Conservation (phyloP, 1,140 invertebrate genomes). For the Listronotus bonariensis region DNA sequence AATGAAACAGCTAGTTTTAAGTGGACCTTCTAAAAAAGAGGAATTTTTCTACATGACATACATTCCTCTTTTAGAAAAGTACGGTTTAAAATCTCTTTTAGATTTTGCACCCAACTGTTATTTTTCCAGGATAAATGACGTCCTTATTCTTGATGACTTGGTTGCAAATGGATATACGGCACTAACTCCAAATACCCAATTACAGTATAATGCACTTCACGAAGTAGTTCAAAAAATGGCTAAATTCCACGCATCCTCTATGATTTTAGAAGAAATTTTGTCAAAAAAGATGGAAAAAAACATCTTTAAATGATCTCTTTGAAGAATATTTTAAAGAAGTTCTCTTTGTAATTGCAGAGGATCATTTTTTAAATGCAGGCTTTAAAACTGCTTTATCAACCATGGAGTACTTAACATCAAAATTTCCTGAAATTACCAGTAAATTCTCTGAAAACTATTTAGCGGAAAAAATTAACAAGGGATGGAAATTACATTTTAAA, state of each 20-base stretch:
- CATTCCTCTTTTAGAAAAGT: conserved; percentile 15
- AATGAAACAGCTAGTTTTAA: conserved; percentile 4
- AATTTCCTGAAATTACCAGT: conserved; percentile 9
- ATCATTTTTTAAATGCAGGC: neutral
- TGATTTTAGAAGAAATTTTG: conserved; percentile 41
- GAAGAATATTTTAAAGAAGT: conserved; percentile 41
- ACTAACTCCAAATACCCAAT: conserved; percentile 4
- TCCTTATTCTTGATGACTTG: conserved; percentile 35
- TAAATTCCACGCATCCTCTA: conserved; percentile 36
- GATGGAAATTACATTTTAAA: conserved; percentile 53
- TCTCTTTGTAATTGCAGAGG: neutral
- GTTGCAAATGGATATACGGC: conserved; percentile 12
- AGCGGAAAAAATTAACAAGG: conserved; percentile 13
- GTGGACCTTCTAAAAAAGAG: conserved; percentile 26
- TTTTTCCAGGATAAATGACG: conserved; percentile 15
- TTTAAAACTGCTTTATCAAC: neutral
- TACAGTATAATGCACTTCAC: conserved; percentile 14
- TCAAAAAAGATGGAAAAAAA: conserved; percentile 17
- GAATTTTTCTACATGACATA: conserved; percentile 26
- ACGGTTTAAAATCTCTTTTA: conserved; percentile 14
- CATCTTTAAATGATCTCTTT: conserved; percentile 17
- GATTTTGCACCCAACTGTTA: conserved; percentile 19
- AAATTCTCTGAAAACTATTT: conserved; percentile 3
- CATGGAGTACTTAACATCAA: neutral
- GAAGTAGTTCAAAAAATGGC: conserved; percentile 25